Conservation (phyloP, 2,888 invertebrate species). For the Chouioia cunea region DNA sequence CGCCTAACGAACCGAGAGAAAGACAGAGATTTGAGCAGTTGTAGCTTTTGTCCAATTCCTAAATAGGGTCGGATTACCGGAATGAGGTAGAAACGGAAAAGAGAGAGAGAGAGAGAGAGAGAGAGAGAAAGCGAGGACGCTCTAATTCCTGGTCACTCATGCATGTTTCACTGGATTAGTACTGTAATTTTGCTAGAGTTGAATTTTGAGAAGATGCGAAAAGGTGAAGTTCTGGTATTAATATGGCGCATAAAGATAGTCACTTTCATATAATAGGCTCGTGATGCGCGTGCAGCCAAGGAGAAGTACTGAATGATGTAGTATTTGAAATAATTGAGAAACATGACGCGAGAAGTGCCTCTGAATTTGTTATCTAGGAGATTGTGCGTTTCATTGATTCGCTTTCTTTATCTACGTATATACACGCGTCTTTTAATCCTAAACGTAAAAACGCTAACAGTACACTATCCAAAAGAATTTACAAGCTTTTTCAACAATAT, state of each 20-base stretch:
- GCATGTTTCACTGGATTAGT: slow-evolving; percentile 55
- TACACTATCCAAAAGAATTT: no score
- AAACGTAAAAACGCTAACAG: no score
- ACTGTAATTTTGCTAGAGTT: slow-evolving; percentile 51
- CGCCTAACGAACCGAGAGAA: slow-evolving; percentile 40
- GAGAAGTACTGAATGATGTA: no score
- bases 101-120: slow-evolving; percentile 27
- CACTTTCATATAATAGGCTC: slow-evolving; percentile 15
- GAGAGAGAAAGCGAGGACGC: slow-evolving; percentile 33
- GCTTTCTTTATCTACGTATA: no score
- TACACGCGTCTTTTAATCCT: no score
- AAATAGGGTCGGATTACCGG: slow-evolving; percentile 50
- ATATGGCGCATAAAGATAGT: slow-evolving; percentile 1
- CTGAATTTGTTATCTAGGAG: no score
- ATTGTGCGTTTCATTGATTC: no score
- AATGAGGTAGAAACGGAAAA: slow-evolving; percentile 40
- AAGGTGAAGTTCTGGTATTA: slow-evolving; percentile 3
- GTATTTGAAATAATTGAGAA: no score
- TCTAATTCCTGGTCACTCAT: slow-evolving; percentile 53
- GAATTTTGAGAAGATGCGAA: slow-evolving; percentile 10
- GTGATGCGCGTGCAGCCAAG: no score
- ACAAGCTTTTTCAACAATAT: no score
- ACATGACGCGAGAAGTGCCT: no score
- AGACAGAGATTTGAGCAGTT: slow-evolving; percentile 17
- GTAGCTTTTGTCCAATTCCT: slow-evolving; percentile 46